Evolutionary conservation across 2,797 vertebrate species (phyloP), one percentile per base, ranked within the genome.

Genomic region (Platyrinchus mystaceus): DNA sequence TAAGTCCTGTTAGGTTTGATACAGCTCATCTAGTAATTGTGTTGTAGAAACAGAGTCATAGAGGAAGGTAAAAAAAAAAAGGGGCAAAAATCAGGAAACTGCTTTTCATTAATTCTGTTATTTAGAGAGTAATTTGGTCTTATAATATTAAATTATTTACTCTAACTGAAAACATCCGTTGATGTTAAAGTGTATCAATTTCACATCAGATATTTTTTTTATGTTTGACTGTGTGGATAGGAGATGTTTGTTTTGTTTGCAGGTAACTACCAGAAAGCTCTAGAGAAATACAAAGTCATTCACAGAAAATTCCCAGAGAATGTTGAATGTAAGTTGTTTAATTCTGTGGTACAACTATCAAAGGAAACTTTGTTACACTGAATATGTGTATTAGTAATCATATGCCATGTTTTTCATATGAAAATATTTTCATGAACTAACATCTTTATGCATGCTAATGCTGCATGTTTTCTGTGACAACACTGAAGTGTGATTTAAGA

Each of bases 201-300:
- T 88, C 59, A 90, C 7, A n/a, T 78, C 20, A 53, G 53, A n/a
- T 90, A 39, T 6, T 59, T 11, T 50, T 81, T 74, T 83, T 44
- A 21, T 41, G 14, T 87, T 67, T 88, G 67, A 36, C 24, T 83
- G 19, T 62, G n/a, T 90, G 76, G 19, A 18, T 60, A 59, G 69
- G 36, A 83, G 44, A 32, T 87, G 18, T 92, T 89, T 93, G n/a
- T 58, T 97, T 97, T 92, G 22, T 92, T 96, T 96, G 56, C 94
- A 99, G 99, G 99, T 96, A 99, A 99, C 98, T 99, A 99, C 97
- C 99, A 99, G 89, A 99, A 99, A 97, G 98, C 99, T 67, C 97
- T 99, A 93, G 99, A 99, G 88, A 99, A 98, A 3, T 99, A 99
- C 76, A 99, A 99, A 97, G 98, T 98, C 47, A 99, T 99, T 97